phyloP scores from a whole-genome alignment of 23 tunicate genomes.

The Trididemnum clinides region DNA sequence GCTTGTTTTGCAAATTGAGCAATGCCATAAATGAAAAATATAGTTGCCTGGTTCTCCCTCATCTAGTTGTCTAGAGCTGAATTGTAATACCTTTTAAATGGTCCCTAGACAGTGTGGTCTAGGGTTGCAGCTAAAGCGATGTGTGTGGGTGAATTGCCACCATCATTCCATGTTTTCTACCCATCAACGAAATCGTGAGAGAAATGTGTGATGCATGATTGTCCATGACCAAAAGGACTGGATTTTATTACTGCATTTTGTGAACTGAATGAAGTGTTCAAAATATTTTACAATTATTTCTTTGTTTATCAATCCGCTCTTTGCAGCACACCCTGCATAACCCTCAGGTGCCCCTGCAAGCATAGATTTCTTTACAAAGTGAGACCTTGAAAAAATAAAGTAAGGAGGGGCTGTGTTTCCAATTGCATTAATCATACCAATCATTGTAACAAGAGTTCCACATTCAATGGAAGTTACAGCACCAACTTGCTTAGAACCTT shows the following conservation, averaged over 20 bases:
- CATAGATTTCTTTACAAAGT: conserved; percentile 7
- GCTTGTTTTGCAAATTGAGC: conserved; percentile 25
- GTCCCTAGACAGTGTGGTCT: conserved; percentile 14
- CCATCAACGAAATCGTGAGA: neutral
- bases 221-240: conserved; percentile 29
- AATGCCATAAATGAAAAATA: conserved; percentile 12
- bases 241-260: neutral
- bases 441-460: conserved; percentile 16
- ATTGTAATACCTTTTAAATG: neutral
- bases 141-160: conserved; percentile 38
- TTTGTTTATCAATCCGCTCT: conserved; percentile 30
- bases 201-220: conserved; percentile 32
- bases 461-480: conserved; percentile 27
- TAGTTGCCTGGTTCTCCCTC: conserved; percentile 24
- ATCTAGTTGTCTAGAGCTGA: conserved; percentile 41
- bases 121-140: conserved; percentile 33
- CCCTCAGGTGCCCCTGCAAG: conserved; percentile 39
- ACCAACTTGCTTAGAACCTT: conserved; percentile 45
- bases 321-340: conserved; percentile 15
- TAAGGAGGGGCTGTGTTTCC: conserved; percentile 39
- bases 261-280: conserved; percentile 14
- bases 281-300: conserved; percentile 26
- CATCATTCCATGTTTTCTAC: neutral
- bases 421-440: conserved; percentile 18
- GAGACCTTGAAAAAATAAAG: conserved; percentile 14